These are phyloP conservation scores for Listronotus bonariensis DNA, from an alignment of 1,140 invertebrate genomes.

Conservation along the genomic window DNA sequence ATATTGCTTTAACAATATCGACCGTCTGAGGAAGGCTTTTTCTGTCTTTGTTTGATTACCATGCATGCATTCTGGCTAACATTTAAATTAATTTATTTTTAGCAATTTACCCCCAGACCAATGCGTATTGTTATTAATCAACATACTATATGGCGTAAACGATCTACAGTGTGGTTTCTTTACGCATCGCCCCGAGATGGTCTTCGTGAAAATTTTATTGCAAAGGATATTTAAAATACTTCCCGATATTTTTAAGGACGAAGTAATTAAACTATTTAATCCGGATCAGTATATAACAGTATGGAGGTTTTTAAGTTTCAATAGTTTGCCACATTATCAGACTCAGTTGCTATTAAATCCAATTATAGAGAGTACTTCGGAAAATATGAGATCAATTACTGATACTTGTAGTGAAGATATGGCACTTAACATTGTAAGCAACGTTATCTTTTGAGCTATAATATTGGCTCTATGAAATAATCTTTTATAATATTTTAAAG, in stretches of 20 bases:
- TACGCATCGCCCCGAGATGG: conserved; percentile 17
- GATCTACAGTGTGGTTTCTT: conserved; percentile 11
- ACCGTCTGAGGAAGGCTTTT: too few relatives aligned
- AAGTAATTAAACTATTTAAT: conserved; percentile 16
- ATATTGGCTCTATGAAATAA: too few relatives aligned
- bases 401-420: conserved; percentile 1
- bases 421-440: conserved; percentile 22
- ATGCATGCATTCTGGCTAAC: too few relatives aligned
- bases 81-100: neutral
- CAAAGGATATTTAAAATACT: conserved; percentile 15
- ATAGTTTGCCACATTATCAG: neutral
- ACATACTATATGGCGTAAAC: conserved; percentile 15
- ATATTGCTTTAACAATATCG: too few relatives aligned
- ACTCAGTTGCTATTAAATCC: conserved; percentile 2
- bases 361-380: conserved; percentile 2
- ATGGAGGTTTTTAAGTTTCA: conserved; percentile 23
- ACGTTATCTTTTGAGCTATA: too few relatives aligned
- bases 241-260: conserved; percentile 14
- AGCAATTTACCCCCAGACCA: conserved; percentile 18
- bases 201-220: conserved; percentile 12
- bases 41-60: too few relatives aligned
- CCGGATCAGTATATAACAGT: conserved; percentile 13
- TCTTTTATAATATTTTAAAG: too few relatives aligned
- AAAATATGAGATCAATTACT: neutral
- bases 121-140: conserved; percentile 11